These are phyloP conservation scores for Acrocyrtus sp. DNA, from an alignment of 2,888 invertebrate genomes.

Conservation along the genomic window DNA sequence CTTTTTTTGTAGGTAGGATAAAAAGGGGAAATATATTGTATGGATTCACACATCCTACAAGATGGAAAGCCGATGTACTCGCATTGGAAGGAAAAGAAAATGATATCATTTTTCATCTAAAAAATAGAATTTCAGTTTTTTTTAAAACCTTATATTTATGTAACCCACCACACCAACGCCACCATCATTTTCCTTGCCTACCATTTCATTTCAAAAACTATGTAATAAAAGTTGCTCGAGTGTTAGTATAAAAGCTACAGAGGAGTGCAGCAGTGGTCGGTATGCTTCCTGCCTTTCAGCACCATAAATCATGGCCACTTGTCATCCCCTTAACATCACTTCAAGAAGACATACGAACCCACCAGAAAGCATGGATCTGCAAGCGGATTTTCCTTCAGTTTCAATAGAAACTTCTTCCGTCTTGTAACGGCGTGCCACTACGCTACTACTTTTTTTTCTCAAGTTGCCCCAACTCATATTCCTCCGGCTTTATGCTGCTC, in stretches of 20 bases:
- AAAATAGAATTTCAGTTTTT: too few relatives aligned
- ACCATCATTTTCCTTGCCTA: background rate
- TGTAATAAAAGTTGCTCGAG: background rate
- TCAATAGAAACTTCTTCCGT: constrained; percentile 13
- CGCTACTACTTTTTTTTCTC: constrained; percentile 1
- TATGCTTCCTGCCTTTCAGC: constrained; percentile 48
- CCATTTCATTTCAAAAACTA: background rate
- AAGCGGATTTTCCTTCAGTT: constrained; percentile 16
- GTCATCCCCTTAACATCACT: constrained; percentile 50
- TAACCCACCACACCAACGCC: background rate
- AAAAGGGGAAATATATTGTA: too few relatives aligned
- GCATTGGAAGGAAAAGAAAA: background rate
- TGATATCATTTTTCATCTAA: background rate
- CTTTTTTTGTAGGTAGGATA: too few relatives aligned
- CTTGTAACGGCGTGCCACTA: constrained; percentile 8
- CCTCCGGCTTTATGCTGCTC: background rate
- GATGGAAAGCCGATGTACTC: background rate
- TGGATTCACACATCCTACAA: too few relatives aligned
- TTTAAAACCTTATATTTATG: background rate
- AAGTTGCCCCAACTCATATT: constrained; percentile 6
- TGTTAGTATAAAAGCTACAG: background rate
- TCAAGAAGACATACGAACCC: constrained; percentile 7
- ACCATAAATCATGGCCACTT: constrained; percentile 52
- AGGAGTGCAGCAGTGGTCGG: constrained; percentile 7
- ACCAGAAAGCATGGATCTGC: constrained; percentile 14